Evolutionary conservation across 1,140 invertebrate genomes (phyloP).

Genomic region (Papilio aristodemus): DNA sequence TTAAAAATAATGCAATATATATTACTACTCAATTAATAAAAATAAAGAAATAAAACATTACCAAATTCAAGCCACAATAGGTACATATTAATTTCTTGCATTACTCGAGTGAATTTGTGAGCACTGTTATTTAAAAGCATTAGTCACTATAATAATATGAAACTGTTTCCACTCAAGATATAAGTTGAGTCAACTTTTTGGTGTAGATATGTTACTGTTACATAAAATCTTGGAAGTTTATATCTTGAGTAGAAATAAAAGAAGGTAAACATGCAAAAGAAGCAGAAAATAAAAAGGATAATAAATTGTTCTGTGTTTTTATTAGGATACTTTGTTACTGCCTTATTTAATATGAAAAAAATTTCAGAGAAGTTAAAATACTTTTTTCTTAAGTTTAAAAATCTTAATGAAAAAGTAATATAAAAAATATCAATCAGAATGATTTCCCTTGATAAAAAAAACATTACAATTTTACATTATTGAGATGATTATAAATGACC

Average conservation of each 20-base stretch:
- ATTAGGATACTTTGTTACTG: conserved; percentile 18
- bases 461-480: background rate
- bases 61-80: background rate
- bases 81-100: background rate
- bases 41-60: background rate
- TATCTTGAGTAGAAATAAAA: background rate
- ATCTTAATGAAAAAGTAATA: conserved; percentile 1
- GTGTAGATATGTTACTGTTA: background rate
- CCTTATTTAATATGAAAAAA: conserved; percentile 4
- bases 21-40: background rate
- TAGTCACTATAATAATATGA: background rate
- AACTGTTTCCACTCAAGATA: background rate
- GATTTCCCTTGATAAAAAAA: conserved; percentile 2
- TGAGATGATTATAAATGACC: background rate
- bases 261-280: conserved; percentile 2
- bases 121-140: background rate
- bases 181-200: background rate
- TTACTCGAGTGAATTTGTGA: background rate
- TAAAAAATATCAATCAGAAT: background rate
- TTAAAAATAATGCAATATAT: too few species aligned
- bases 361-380: too few species aligned
- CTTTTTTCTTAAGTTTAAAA: conserved; percentile 6
- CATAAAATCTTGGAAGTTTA: background rate
- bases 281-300: conserved; percentile 16
- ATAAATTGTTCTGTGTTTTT: conserved; percentile 8